Percentiles rank a stretch among this genome's conserved stretches.
Conservation (phyloP, 2,113 vertebrate species). For the Leptobrachium leishanense region DNA sequence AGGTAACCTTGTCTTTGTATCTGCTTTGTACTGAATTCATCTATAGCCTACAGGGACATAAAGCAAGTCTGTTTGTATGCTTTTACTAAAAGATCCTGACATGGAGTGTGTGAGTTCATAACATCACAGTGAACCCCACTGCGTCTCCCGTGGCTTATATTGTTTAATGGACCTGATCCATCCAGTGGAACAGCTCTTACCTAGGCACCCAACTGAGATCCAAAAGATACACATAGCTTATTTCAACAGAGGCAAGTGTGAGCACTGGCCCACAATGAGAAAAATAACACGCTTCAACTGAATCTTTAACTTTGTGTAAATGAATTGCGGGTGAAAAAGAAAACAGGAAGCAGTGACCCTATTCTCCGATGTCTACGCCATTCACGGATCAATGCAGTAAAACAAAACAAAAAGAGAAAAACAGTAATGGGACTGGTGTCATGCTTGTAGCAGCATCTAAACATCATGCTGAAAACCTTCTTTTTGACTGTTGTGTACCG, state of each 20-base stretch:
- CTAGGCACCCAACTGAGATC: constrained; percentile 41
- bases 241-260: constrained; percentile 59
- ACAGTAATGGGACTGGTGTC: too few species aligned
- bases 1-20: constrained; percentile 16
- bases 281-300: constrained; percentile 14
- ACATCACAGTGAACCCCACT: constrained; percentile 17
- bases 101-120: constrained; percentile 20
- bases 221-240: constrained; percentile 47
- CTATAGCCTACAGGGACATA: constrained; percentile 8
- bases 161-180: constrained; percentile 53
- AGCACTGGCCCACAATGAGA: constrained; percentile 33
- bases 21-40: constrained; percentile 16
- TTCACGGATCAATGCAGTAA: neutral
- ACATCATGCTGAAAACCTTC: too few species aligned
- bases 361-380: neutral
- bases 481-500: too few species aligned
- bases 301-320: constrained; percentile 19
- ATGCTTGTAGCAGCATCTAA: too few species aligned
- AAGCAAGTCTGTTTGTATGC: constrained; percentile 21
- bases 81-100: constrained; percentile 22
- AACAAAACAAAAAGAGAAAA: neutral
- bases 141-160: constrained; percentile 50
- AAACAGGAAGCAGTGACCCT: constrained; percentile 3
- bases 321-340: neutral
- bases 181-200: constrained; percentile 52